These are phyloP conservation scores for Galaxea fascicularis DNA, from an alignment of 92 coral and sea anemone genomes.

Conservation along the genomic window DNA sequence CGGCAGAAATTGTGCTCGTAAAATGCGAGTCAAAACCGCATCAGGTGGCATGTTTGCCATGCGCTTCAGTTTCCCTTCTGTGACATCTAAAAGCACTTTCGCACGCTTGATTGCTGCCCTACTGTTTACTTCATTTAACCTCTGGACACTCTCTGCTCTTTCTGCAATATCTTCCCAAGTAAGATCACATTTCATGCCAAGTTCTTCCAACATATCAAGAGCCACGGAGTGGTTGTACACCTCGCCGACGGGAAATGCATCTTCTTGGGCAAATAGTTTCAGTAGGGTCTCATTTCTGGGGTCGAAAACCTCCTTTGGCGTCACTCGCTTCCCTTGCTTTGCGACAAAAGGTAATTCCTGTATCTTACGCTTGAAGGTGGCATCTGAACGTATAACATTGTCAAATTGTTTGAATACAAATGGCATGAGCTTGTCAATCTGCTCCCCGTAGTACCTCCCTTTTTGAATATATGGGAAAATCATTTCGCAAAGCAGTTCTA, in stretches of 20 bases:
- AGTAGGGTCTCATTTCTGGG: slow-evolving; percentile 46
- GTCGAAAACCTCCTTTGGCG: slow-evolving; percentile 63
- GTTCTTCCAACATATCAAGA: slow-evolving; percentile 40
- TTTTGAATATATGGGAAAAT: slow-evolving; percentile 58
- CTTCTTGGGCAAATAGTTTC: slow-evolving; percentile 54
- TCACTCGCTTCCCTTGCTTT: slow-evolving; percentile 32
- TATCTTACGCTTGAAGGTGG: slow-evolving; percentile 18
- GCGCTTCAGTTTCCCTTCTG: slow-evolving; percentile 42
- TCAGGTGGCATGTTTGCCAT: background rate
- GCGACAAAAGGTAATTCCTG: slow-evolving; percentile 60
- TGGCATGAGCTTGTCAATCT: slow-evolving; percentile 63
- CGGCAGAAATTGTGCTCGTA: slow-evolving; percentile 58
- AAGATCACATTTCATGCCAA: slow-evolving; percentile 71
- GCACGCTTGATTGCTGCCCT: slow-evolving; percentile 50
- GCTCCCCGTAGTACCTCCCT: slow-evolving; percentile 47
- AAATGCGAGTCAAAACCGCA: slow-evolving; percentile 2
- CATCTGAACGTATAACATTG: slow-evolving; percentile 11
- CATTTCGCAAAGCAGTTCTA: slow-evolving; percentile 44
- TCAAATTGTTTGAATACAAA: slow-evolving; percentile 46
- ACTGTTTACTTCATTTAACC: slow-evolving; percentile 32
- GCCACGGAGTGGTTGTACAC: slow-evolving; percentile 43
- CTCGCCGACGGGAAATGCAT: slow-evolving; percentile 58
- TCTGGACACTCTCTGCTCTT: slow-evolving; percentile 73
- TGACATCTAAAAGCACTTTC: slow-evolving; percentile 42
- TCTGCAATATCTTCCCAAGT: slow-evolving; percentile 79